A percentile compares a stretch with the other conserved stretches of the same genome.
Evolutionary conservation across 2,888 invertebrate species (phyloP).

Genomic region (Brenthis hecate): DNA sequence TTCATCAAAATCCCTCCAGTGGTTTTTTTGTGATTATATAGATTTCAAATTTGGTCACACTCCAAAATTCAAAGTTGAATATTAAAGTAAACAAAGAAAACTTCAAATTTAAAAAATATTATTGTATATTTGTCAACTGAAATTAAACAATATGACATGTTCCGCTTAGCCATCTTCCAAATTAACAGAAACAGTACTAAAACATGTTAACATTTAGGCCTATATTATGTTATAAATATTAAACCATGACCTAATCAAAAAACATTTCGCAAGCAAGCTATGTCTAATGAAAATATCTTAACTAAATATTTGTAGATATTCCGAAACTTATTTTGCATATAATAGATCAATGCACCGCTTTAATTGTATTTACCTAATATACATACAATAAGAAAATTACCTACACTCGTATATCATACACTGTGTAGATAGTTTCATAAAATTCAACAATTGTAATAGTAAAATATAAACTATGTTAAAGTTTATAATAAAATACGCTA

Average conservation of each 20-base stretch:
- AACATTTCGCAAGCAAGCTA: slow-evolving; percentile 49
- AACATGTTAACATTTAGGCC: slow-evolving; percentile 66
- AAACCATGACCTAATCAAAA: slow-evolving; percentile 42
- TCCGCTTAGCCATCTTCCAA: slow-evolving; percentile 70
- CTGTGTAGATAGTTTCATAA: slow-evolving; percentile 50
- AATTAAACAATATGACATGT: slow-evolving; percentile 77
- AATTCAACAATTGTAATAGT: slow-evolving; percentile 62
- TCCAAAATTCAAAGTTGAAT: too few species aligned
- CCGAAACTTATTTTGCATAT: slow-evolving; percentile 53
- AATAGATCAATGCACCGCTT: slow-evolving; percentile 69
- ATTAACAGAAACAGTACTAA: slow-evolving; percentile 67
- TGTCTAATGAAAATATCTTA: slow-evolving; percentile 49
- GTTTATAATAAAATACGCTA: slow-evolving; percentile 70
- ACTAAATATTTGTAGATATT: slow-evolving; percentile 48
- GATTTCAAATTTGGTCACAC: too few species aligned
- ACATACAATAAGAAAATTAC: slow-evolving; percentile 66
- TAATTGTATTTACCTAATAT: slow-evolving; percentile 69
- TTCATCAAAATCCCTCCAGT: too few species aligned
- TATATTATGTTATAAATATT: slow-evolving; percentile 59
- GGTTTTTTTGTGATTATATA: too few species aligned
- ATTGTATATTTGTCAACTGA: slow-evolving; percentile 81
- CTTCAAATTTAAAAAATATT: slow-evolving; percentile 66
- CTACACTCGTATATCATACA: slow-evolving; percentile 46
- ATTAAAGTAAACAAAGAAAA: slow-evolving; percentile 35
- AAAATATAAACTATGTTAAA: slow-evolving; percentile 64